Conservation (phyloP, 2,113 vertebrate genomes). For the Micromys minutus region DNA sequence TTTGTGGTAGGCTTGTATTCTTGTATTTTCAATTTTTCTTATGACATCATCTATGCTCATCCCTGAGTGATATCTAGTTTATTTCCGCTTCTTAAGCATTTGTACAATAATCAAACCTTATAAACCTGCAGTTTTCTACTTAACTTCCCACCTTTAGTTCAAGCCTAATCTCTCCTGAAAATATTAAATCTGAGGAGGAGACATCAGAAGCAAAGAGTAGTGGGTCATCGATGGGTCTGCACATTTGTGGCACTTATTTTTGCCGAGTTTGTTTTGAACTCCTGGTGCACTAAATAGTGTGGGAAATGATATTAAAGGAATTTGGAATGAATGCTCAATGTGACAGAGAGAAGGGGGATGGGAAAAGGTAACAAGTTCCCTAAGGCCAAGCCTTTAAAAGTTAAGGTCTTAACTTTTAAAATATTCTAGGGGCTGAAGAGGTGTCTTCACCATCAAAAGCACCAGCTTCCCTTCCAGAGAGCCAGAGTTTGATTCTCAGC, state of each 20-base stretch:
- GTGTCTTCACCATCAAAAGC: neutral
- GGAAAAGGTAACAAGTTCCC: neutral
- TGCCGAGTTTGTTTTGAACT: neutral
- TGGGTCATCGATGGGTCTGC: neutral
- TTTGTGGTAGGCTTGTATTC: slow-evolving; percentile 13
- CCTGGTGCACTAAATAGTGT: neutral
- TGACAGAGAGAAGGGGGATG: neutral
- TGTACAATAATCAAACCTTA: neutral
- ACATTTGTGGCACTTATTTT: neutral
- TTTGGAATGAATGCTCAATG: neutral
- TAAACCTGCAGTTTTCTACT: neutral
- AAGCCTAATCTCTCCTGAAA: neutral
- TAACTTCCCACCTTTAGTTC: neutral
- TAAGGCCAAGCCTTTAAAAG: neutral
- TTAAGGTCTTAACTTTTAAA: too few species aligned
- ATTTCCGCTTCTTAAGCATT: neutral
- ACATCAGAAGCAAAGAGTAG: neutral
- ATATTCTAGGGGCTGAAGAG: neutral
- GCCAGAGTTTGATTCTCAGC: neutral
- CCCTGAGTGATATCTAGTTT: neutral
- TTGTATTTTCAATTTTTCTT: neutral
- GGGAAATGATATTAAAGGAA: neutral
- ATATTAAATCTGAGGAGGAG: neutral
- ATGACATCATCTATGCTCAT: neutral
- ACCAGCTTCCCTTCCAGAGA: neutral